These are phyloP conservation scores for Trididemnum nubilum DNA, from an alignment of 23 tunicate genomes.

Conservation along the genomic window DNA sequence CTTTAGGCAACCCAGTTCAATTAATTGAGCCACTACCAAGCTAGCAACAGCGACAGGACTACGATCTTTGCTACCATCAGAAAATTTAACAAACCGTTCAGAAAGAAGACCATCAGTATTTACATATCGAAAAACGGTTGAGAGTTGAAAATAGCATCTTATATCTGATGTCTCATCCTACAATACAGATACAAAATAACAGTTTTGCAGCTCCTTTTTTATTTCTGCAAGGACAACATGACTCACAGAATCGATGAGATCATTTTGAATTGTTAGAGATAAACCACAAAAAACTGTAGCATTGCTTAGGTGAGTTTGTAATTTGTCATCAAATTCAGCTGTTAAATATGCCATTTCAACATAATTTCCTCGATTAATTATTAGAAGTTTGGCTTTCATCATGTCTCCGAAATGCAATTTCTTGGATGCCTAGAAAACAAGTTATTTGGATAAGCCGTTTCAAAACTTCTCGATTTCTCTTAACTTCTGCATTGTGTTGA, in stretches of 20 bases:
- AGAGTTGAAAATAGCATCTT: slow-evolving; percentile 1
- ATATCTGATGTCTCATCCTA: slow-evolving; percentile 21
- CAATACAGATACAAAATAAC: slow-evolving; percentile 3
- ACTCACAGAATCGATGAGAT: slow-evolving; percentile 11
- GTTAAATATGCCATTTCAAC: slow-evolving; percentile 8
- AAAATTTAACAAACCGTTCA: slow-evolving; percentile 17
- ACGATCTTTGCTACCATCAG: slow-evolving; percentile 20
- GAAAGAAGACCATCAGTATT: slow-evolving; percentile 2
- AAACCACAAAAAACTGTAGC: background rate
- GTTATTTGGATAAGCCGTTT: slow-evolving; percentile 26
- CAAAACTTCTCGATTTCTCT: slow-evolving; percentile 12
- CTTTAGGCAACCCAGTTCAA: slow-evolving; percentile 14
- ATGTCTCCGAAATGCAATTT: slow-evolving; percentile 25
- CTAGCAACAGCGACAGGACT: slow-evolving; percentile 15
- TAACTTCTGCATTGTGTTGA: slow-evolving; percentile 21
- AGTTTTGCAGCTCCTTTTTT: slow-evolving; percentile 11
- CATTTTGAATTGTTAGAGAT: slow-evolving; percentile 18
- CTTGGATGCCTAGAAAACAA: slow-evolving; percentile 27
- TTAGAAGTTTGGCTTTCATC: slow-evolving; percentile 16
- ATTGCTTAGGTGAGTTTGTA: slow-evolving; percentile 1
- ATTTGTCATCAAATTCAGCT: slow-evolving; percentile 14
- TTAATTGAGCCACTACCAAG: slow-evolving; percentile 19
- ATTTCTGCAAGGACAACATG: slow-evolving; percentile 10
- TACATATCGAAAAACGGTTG: slow-evolving; percentile 24
- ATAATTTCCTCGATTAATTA: slow-evolving; percentile 22